Percentiles rank a stretch among this genome's conserved stretches.
phyloP scores from a whole-genome alignment of 2,888 invertebrate species.

The Cataglyphis livida region DNA sequence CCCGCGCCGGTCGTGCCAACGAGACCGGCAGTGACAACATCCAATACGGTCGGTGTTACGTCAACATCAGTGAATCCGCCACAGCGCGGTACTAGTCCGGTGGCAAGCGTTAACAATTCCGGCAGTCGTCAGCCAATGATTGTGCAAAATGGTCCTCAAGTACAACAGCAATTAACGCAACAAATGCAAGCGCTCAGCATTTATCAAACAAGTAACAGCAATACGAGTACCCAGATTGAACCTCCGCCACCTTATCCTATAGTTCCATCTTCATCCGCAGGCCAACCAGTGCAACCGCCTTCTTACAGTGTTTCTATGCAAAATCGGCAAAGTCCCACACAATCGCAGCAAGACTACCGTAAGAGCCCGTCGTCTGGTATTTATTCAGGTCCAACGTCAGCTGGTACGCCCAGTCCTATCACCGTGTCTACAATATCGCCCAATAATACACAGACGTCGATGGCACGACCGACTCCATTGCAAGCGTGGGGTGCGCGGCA shows the following conservation, averaged over 20 bases:
- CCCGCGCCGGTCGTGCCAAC: conserved; percentile 90
- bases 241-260: conserved; percentile 87
- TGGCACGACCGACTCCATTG: conserved; percentile 93
- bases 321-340: conserved; percentile 94
- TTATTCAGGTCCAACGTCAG: conserved; percentile 93
- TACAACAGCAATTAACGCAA: conserved; percentile 94
- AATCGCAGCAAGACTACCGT: conserved; percentile 91
- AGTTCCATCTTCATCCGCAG: conserved; percentile 86
- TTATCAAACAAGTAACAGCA: conserved; percentile 88
- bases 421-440: conserved; percentile 90
- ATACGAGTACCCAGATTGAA: conserved; percentile 82
- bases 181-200: conserved; percentile 95
- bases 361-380: conserved; percentile 95
- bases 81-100: conserved; percentile 92
- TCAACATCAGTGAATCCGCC: conserved; percentile 86
- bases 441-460: conserved; percentile 88
- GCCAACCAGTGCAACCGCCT: conserved; percentile 91
- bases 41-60: conserved; percentile 83
- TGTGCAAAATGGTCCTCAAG: conserved; percentile 92
- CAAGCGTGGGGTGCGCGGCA: conserved; percentile 95
- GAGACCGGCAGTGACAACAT: conserved; percentile 89
- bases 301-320: conserved; percentile 95
- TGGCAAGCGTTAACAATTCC: conserved; percentile 86
- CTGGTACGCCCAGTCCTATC: conserved; percentile 94
- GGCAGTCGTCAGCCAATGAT: conserved; percentile 92